Evolutionary conservation across 2,797 vertebrate genomes (phyloP).

Genomic region (Thaleichthys pacificus): DNA sequence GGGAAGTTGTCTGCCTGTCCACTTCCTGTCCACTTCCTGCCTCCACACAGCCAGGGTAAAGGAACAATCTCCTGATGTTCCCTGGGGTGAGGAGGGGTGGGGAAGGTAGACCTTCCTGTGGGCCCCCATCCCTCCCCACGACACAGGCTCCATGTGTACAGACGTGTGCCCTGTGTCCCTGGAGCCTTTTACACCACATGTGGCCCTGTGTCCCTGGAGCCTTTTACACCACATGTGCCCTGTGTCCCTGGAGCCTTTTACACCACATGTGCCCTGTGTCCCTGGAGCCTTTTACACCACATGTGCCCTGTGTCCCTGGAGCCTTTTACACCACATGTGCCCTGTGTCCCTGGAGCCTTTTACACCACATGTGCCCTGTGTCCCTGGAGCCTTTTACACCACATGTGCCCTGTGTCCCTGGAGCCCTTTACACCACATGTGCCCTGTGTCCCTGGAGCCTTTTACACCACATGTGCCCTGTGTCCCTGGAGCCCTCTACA

Average conservation of each 20-base stretch:
- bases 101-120: not conserved
- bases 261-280: not conserved
- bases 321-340: not conserved
- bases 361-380: not conserved
- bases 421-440: too few relatives aligned
- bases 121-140: not conserved
- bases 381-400: too few relatives aligned
- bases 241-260: too few relatives aligned
- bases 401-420: not conserved
- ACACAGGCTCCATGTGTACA: not conserved
- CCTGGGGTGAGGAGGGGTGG: conserved; percentile 14
- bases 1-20: conserved; percentile 56
- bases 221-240: not conserved
- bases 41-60: conserved; percentile 22
- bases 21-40: conserved; percentile 53
- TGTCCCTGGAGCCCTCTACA: too few relatives aligned
- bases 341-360: too few relatives aligned
- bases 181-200: not conserved
- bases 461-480: not conserved
- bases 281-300: too few relatives aligned
- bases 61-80: conserved; percentile 38
- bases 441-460: not conserved
- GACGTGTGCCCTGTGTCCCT: conserved; percentile 3
- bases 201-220: not conserved
- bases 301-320: not conserved